These are phyloP conservation scores for Pseudorhombus dupliciocellatus DNA, from an alignment of 2,113 vertebrate species.

Conservation along the genomic window DNA sequence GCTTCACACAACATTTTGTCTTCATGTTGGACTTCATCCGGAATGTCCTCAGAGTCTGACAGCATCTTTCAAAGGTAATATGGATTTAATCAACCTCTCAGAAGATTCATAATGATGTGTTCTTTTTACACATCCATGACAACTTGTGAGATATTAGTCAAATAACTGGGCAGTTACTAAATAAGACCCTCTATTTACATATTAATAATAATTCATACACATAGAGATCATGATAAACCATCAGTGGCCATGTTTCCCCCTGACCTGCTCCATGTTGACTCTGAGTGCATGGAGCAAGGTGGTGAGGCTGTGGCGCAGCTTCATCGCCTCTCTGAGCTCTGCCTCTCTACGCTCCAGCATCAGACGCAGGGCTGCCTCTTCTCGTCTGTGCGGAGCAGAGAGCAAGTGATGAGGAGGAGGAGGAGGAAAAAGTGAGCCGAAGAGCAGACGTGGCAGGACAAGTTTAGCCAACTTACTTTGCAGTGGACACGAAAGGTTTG, in stretches of 20 bases:
- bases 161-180: background rate
- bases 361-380: constrained; percentile 68
- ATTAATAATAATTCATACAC: too few relatives aligned
- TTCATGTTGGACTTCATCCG: constrained; percentile 20
- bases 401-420: background rate
- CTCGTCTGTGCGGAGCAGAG: constrained; percentile 53
- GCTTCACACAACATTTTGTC: constrained; percentile 62
- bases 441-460: background rate
- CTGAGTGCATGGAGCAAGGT: constrained; percentile 73
- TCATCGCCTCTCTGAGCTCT: constrained; percentile 78
- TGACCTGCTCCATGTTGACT: constrained; percentile 74
- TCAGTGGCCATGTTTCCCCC: background rate
- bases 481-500: constrained; percentile 27
- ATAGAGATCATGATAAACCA: background rate
- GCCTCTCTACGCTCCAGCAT: constrained; percentile 80
- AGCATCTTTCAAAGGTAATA: constrained; percentile 51
- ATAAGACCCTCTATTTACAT: background rate
- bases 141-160: background rate
- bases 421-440: too few relatives aligned
- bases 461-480: constrained; percentile 47
- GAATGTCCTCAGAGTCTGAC: constrained; percentile 8
- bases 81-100: background rate
- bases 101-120: background rate
- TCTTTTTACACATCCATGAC: background rate
- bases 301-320: constrained; percentile 76